Conservation (phyloP, 2,888 invertebrate genomes). For the Eremobia ochroleuca region DNA sequence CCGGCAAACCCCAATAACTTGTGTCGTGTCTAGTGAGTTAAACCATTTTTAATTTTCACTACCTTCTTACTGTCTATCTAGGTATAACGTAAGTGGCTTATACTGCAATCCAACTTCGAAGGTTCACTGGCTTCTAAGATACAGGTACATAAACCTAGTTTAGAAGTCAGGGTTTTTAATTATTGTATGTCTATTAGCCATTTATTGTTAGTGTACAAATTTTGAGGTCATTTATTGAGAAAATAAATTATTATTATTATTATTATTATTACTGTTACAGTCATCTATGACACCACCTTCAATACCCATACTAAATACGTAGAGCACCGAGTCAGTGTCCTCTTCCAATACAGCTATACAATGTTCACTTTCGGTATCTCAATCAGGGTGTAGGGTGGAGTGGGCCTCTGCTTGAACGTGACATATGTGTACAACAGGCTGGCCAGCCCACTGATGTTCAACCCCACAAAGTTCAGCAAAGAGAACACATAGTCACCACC, state of each 20-base stretch:
- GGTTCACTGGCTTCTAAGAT: too few relatives aligned
- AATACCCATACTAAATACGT: constrained; percentile 70
- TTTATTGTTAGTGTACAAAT: too few relatives aligned
- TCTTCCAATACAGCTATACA: constrained; percentile 77
- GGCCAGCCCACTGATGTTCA: constrained; percentile 97
- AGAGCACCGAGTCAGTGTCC: constrained; percentile 70
- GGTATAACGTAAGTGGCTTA: too few relatives aligned
- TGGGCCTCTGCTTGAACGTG: constrained; percentile 93
- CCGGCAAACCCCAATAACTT: background rate
- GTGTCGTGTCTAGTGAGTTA: constrained; percentile 18
- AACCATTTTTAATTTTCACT: constrained; percentile 17
- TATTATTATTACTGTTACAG: too few relatives aligned
- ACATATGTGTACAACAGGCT: constrained; percentile 97
- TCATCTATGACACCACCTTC: constrained; percentile 80
- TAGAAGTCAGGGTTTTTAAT: too few relatives aligned
- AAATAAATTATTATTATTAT: too few relatives aligned
- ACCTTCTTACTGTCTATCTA: constrained; percentile 50
- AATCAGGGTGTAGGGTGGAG: constrained; percentile 76
- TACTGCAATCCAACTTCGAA: too few relatives aligned
- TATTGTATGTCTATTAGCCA: too few relatives aligned
- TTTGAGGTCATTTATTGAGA: too few relatives aligned
- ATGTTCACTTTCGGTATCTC: constrained; percentile 82
- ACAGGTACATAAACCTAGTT: too few relatives aligned
- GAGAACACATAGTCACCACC: constrained; percentile 99
- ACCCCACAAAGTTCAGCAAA: constrained; percentile 98